phyloP scores from a whole-genome alignment of 2,797 vertebrate genomes.

The Eulemur mongoz region DNA sequence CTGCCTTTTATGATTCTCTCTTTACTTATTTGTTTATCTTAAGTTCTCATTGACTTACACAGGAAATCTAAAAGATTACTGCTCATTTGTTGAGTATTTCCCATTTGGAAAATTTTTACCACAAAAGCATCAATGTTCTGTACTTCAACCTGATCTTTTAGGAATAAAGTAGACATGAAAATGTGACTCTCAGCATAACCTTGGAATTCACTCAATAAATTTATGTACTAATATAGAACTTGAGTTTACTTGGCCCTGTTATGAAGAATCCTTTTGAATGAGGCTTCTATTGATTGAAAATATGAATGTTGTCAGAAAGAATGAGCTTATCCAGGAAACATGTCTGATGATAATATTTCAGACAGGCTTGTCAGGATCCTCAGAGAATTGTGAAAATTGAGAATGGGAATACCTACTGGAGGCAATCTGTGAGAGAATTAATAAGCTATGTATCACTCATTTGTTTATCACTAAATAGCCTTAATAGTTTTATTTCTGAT shows the following conservation, averaged over 20 bases:
- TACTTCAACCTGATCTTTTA: constrained; percentile 32
- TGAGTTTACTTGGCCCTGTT: constrained; percentile 53
- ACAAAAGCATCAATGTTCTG: not conserved
- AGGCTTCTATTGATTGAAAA: constrained; percentile 64
- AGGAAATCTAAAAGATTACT: not conserved
- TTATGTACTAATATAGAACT: constrained; percentile 25
- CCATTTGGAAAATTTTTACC: not conserved
- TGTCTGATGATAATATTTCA: constrained; percentile 30
- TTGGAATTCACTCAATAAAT: constrained; percentile 51
- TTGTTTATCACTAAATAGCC: not conserved
- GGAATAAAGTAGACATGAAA: constrained; percentile 37
- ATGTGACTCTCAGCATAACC: constrained; percentile 34
- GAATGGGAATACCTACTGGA: not conserved
- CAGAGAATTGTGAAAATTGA: constrained; percentile 51
- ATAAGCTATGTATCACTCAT: not conserved
- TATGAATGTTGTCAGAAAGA: constrained; percentile 70
- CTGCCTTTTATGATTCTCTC: not conserved
- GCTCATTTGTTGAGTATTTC: not conserved
- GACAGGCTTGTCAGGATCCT: not conserved
- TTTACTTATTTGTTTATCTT: not conserved
- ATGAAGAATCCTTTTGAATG: constrained; percentile 55
- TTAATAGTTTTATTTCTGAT: constrained; percentile 27
- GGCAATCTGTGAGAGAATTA: constrained; percentile 30
- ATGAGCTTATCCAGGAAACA: constrained; percentile 59
- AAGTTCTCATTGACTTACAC: not conserved